phyloP scores from a whole-genome alignment of 2,113 vertebrate genomes.

The Anolis carolinensis region DNA sequence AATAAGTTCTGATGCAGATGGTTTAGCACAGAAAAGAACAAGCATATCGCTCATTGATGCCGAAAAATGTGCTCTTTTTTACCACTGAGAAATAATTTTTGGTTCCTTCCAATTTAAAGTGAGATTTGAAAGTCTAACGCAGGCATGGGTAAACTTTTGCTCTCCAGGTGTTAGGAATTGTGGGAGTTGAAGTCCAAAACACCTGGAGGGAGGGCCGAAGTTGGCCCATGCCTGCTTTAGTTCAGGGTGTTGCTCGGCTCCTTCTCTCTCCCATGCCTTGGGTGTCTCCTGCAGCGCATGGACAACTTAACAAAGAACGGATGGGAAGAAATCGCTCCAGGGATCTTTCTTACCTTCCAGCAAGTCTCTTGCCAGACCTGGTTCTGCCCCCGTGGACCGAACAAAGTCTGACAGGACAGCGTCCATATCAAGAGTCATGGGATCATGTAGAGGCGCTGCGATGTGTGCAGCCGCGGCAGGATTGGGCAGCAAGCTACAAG shows the following conservation, averaged over 20 bases:
- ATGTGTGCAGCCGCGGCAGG: slow-evolving; percentile 86
- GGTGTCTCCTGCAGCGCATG: too few species aligned
- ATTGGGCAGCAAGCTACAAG: slow-evolving; percentile 85
- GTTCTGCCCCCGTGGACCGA: slow-evolving; percentile 99
- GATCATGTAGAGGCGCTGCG: slow-evolving; percentile 92
- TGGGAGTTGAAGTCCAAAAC: too few species aligned
- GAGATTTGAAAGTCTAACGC: not conserved
- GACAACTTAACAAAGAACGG: not conserved
- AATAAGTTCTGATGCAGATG: slow-evolving; percentile 4
- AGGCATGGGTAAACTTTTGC: too few species aligned
- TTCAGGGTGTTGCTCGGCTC: too few species aligned
- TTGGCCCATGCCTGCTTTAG: too few species aligned
- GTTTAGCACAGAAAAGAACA: slow-evolving; percentile 22
- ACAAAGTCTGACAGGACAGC: slow-evolving; percentile 99
- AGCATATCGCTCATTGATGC: not conserved
- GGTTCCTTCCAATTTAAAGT: not conserved
- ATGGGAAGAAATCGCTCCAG: too few species aligned
- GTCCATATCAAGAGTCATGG: slow-evolving; percentile 99
- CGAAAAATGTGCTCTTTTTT: not conserved
- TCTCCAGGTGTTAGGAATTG: too few species aligned
- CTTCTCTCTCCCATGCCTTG: too few species aligned
- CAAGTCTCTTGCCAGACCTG: slow-evolving; percentile 99
- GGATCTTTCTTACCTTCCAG: slow-evolving; percentile 90
- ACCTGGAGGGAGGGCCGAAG: too few species aligned
- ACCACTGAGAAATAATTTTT: not conserved